Evolutionary conservation across 2,113 vertebrate genomes (phyloP).

Genomic region (Neopipo cinnamomea): DNA sequence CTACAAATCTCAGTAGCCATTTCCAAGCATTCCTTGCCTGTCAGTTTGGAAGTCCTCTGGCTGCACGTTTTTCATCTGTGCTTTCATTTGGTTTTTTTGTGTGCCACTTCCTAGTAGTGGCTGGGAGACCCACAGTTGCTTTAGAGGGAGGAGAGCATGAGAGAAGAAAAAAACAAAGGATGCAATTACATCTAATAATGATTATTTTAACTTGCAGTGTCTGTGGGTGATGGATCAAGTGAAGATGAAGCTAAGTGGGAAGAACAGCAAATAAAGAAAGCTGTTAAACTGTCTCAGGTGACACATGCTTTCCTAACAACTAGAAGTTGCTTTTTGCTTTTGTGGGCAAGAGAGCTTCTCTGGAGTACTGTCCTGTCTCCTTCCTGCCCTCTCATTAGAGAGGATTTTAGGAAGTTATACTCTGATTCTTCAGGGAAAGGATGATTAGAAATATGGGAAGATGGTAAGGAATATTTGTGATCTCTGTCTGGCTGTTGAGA

Average conservation of each 20-base stretch:
- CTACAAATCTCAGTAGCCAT: background rate
- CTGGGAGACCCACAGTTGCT: background rate
- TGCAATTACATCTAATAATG: background rate
- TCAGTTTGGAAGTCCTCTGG: background rate
- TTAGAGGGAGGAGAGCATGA: background rate
- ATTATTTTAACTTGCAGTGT: slow-evolving; percentile 60
- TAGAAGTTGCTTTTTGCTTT: background rate
- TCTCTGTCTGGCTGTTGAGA: background rate
- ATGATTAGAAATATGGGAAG: background rate
- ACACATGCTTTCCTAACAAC: background rate
- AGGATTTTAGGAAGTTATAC: background rate
- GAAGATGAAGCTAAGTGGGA: slow-evolving; percentile 86
- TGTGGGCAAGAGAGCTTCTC: background rate
- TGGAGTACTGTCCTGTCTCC: background rate
- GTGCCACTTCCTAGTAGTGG: background rate
- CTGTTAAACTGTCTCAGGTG: slow-evolving; percentile 81
- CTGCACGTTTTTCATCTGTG: background rate
- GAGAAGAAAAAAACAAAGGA: background rate
- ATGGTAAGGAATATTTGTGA: background rate
- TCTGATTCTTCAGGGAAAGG: background rate
- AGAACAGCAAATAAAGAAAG: slow-evolving; percentile 90
- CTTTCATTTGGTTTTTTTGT: background rate
- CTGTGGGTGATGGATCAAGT: slow-evolving; percentile 61
- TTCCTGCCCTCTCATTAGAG: background rate
- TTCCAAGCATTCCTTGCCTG: background rate